These are phyloP conservation scores for Drosophila pseudotakahashii DNA, from an alignment of 2,888 invertebrate species.

Conservation along the genomic window DNA sequence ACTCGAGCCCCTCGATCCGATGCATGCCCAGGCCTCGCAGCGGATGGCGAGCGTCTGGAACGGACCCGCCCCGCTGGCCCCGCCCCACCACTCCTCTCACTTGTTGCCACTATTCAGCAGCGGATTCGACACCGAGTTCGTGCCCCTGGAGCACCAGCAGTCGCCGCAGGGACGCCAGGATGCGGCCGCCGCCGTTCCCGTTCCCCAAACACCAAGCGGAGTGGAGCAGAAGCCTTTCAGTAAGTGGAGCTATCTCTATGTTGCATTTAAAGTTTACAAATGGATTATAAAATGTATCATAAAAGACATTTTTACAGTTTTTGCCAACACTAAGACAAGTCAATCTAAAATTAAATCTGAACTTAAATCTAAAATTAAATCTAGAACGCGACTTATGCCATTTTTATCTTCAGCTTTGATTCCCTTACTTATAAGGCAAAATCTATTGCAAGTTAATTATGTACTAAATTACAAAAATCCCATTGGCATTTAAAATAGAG, in stretches of 20 bases:
- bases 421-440: neutral
- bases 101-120: slow-evolving; percentile 73
- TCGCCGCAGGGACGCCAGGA: slow-evolving; percentile 60
- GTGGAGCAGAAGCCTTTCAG: slow-evolving; percentile 77
- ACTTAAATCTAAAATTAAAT: slow-evolving; percentile 2
- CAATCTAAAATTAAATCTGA: neutral
- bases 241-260: slow-evolving; percentile 49
- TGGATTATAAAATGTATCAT: too few relatives aligned
- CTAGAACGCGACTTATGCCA: neutral
- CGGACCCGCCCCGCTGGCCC: slow-evolving; percentile 56
- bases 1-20: slow-evolving; percentile 70
- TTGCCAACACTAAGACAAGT: neutral
- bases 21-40: slow-evolving; percentile 66
- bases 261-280: too few relatives aligned
- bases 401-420: too few relatives aligned
- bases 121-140: slow-evolving; percentile 78
- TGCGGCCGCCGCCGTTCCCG: slow-evolving; percentile 16
- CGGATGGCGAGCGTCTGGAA: slow-evolving; percentile 71
- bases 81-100: slow-evolving; percentile 65
- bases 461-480: too few relatives aligned
- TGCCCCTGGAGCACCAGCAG: slow-evolving; percentile 75
- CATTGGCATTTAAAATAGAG: too few relatives aligned
- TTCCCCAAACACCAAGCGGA: slow-evolving; percentile 15
- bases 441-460: too few relatives aligned
- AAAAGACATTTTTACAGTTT: too few relatives aligned